phyloP scores from a whole-genome alignment of 1,140 invertebrate species.

The Pectinophora gossypiella region DNA sequence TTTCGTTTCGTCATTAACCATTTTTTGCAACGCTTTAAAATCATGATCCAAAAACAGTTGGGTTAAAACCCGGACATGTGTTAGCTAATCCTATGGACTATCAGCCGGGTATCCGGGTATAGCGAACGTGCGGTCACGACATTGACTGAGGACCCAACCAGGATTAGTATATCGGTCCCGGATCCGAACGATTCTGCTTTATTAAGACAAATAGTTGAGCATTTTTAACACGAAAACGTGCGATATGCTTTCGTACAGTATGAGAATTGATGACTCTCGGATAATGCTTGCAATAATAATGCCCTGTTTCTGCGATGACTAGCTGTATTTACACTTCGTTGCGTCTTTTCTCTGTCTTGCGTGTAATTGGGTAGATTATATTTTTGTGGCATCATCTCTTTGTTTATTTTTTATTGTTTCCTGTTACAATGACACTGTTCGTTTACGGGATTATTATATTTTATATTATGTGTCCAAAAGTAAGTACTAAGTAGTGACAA shows the following conservation, averaged over 20 bases:
- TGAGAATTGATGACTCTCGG: neutral
- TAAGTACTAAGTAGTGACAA: too few relatives aligned
- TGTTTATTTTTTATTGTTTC: too few relatives aligned
- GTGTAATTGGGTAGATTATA: too few relatives aligned
- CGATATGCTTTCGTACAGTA: conserved; percentile 6
- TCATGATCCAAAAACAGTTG: neutral
- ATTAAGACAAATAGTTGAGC: conserved; percentile 34
- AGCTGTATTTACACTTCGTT: neutral
- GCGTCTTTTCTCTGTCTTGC: too few relatives aligned
- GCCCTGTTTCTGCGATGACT: neutral
- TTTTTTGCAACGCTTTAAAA: too few relatives aligned
- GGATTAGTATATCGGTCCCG: conserved; percentile 18
- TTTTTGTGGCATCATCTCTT: too few relatives aligned
- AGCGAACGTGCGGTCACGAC: conserved; percentile 26
- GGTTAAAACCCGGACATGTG: conserved; percentile 31
- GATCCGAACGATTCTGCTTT: conserved; percentile 24
- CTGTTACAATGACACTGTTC: too few relatives aligned
- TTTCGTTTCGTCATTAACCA: too few relatives aligned
- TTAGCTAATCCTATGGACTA: conserved; percentile 27
- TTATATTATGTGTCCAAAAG: too few relatives aligned
- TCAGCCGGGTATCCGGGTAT: conserved; percentile 18
- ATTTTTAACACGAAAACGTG: conserved; percentile 32
- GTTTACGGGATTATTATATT: too few relatives aligned
- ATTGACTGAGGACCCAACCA: conserved; percentile 28
- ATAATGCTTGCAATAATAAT: neutral